phyloP scores from a whole-genome alignment of 2,113 vertebrate genomes.

The Polyodon spathula region DNA sequence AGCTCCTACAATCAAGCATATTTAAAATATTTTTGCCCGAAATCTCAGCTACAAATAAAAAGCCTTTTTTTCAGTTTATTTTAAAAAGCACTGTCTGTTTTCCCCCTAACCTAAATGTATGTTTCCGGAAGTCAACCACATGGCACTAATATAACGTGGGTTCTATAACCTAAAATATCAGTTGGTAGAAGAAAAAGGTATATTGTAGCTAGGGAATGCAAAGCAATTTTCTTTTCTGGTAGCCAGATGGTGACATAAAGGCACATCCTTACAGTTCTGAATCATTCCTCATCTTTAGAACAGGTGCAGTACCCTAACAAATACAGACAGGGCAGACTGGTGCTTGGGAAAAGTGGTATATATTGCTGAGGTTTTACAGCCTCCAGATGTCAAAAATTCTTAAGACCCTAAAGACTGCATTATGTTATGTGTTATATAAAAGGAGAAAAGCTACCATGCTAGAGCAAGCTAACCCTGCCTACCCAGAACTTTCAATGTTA shows the following conservation, averaged over 20 bases:
- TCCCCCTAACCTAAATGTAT: too few species aligned
- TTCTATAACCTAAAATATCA: too few species aligned
- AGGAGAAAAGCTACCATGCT: too few species aligned
- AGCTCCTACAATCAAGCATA: constrained; percentile 52
- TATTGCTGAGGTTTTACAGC: neutral
- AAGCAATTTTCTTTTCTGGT: constrained; percentile 1
- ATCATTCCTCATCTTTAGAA: constrained; percentile 17
- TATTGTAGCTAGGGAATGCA: neutral
- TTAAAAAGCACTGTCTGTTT: neutral
- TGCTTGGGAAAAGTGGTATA: neutral
- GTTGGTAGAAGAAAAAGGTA: neutral
- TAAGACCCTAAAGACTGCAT: too few species aligned
- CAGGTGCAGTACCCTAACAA: constrained; percentile 8
- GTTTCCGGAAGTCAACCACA: too few species aligned
- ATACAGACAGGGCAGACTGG: neutral
- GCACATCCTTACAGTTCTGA: constrained; percentile 20
- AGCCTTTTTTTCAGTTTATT: too few species aligned
- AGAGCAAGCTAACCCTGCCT: too few species aligned
- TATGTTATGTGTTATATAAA: too few species aligned
- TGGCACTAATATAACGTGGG: too few species aligned
- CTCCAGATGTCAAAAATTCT: neutral
- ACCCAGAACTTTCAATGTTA: too few species aligned
- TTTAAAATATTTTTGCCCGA: neutral
- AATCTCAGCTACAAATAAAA: too few species aligned
- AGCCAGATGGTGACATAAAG: constrained; percentile 13